Base-by-base conservation (phyloP, 2,113 vertebrate species). In the Nerophis ophidion region DNA sequence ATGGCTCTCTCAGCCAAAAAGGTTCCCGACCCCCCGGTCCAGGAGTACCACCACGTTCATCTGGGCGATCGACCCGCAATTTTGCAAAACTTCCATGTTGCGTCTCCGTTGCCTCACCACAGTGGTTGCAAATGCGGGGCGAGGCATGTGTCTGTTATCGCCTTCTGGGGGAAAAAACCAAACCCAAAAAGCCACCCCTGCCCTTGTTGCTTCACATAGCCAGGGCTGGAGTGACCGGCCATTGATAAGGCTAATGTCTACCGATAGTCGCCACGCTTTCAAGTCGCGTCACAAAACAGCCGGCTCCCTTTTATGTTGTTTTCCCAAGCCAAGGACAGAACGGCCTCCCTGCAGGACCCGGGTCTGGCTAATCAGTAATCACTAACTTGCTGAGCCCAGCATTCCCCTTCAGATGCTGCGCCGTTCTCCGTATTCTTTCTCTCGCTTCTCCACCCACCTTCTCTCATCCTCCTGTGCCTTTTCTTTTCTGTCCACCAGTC, bases 361-460 rank as follows among this genome's bases (percentile, higher is more conserved):
- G 86, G n/a, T n/a, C 87, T 91, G 83, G 92, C 91, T 94, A 94
- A 94, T 94, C 88, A 95, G 92, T 95, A 94, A 94, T 93, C 87
- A 82, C 72, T 79, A 79, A 89, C 90, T 84, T 89, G 84, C 90
- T 84, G 84, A 91, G 76, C 79, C 78, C 76, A 86, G 82, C 76
- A 79, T 69, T 80, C 72, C 80, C 79, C 60, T 72, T 84, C 80
- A 81, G 84, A 81, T 74, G 61, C 55, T 66, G 71, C 77, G 62
- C 73, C 84, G 88, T 80, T 61, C 66, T 51, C 73, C 44, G n/a
- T 55, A 68, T 46, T 60, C 17, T 57, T 65, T 51, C 19, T 60
- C 60, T 57, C 7, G 15, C 66, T 63, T 49, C 46, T 59, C n/a
- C 3, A 60, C 59, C n/a, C 47, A 16, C 40, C 54, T 38, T 36